Percentiles rank a stretch among this genome's conserved stretches.
These are phyloP conservation scores for Phlogophora meticulosa DNA, from an alignment of 2,888 invertebrate species.

Conservation along the genomic window DNA sequence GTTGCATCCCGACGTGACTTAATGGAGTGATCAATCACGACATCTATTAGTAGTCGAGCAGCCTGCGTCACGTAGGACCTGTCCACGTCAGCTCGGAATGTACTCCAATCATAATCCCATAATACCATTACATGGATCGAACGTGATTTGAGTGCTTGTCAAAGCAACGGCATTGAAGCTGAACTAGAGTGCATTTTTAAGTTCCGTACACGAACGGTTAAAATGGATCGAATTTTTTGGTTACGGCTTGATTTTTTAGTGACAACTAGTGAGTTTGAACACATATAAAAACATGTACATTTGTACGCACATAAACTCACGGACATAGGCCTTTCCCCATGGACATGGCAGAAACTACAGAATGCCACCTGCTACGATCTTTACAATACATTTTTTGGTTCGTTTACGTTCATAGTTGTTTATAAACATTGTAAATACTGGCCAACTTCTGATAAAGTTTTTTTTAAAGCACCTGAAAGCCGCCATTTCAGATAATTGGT, in stretches of 20 bases:
- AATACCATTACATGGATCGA: constrained; percentile 12
- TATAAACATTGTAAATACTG: no score
- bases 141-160: constrained; percentile 46
- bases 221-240: background rate
- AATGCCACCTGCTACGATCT: no score
- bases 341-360: no score
- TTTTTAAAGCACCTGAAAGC: no score
- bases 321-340: no score
- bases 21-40: constrained; percentile 8
- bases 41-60: constrained; percentile 4
- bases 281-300: no score
- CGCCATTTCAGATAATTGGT: no score
- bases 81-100: constrained; percentile 5
- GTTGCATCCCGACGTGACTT: background rate
- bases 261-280: no score
- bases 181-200: constrained; percentile 22
- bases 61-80: background rate
- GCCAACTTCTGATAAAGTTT: no score
- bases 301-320: no score
- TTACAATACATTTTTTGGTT: no score
- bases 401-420: no score
- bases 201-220: background rate
- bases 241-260: background rate
- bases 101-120: constrained; percentile 34
- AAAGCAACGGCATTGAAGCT: constrained; percentile 14